Evolutionary conservation across 2,113 vertebrate species (phyloP).

Genomic region (Stomatorhinus ivindoensis): DNA sequence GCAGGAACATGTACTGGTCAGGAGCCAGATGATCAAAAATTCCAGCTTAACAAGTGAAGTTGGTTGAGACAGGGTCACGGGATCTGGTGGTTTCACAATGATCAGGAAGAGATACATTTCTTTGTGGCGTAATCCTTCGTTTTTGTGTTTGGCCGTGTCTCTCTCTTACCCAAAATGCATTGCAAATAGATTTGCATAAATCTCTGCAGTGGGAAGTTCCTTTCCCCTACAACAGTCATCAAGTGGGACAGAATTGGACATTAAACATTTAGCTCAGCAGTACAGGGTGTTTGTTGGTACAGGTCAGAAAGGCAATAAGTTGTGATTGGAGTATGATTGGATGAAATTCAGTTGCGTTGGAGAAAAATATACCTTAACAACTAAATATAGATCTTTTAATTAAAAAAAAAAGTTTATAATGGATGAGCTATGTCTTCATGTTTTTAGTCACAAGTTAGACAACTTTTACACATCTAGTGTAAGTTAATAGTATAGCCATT

Average conservation of each 20-base stretch:
- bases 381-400: background rate
- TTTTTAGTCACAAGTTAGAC: background rate
- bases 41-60: background rate
- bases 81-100: background rate
- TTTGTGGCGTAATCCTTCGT: background rate
- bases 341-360: background rate
- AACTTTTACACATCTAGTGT: background rate
- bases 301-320: background rate
- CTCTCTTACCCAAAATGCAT: background rate
- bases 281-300: background rate
- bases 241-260: background rate
- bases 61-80: background rate
- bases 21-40: background rate
- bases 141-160: background rate
- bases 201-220: background rate
- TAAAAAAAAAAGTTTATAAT: background rate
- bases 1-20: background rate
- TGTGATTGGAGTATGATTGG: background rate
- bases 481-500: background rate
- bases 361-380: background rate
- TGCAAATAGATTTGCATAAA: background rate
- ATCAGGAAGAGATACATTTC: background rate
- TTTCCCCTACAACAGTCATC: background rate
- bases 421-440: background rate
- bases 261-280: background rate